Conservation (phyloP, 30 jellyfish, hydroid and myxozoan species). For the Nemopilema nomurai region DNA sequence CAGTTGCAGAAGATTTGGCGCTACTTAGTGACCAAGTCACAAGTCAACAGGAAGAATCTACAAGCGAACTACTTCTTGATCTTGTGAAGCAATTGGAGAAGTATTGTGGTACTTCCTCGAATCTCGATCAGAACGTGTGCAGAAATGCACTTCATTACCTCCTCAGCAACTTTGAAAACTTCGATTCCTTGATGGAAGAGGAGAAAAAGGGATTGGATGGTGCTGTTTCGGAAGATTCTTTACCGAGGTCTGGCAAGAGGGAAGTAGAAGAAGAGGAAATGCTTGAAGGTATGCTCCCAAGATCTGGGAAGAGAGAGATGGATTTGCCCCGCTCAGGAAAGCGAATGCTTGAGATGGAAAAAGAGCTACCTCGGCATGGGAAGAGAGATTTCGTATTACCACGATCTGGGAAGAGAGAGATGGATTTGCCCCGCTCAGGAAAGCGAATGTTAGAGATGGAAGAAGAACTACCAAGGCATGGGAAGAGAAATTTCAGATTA, state of each 20-base stretch:
- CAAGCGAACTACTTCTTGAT: conserved; percentile 36
- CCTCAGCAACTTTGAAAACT: conserved; percentile 29
- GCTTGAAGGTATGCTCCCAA: background rate
- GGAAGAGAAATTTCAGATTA: background rate
- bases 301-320: background rate
- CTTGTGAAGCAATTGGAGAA: conserved; percentile 44
- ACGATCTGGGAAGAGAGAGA: too few relatives aligned
- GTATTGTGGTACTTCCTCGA: conserved; percentile 54
- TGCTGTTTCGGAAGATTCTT: background rate
- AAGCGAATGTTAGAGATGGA: background rate
- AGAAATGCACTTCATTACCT: conserved; percentile 29
- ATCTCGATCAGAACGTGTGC: conserved; percentile 26
- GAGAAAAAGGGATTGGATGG: background rate
- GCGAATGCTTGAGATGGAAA: too few relatives aligned
- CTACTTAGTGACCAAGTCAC: background rate
- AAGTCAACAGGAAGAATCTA: conserved; percentile 13
- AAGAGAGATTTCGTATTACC: too few relatives aligned
- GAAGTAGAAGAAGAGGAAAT: too few relatives aligned
- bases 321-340: conserved; percentile 37
- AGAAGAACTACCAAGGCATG: background rate
- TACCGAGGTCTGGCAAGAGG: conserved; percentile 13
- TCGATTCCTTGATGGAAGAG: conserved; percentile 10
- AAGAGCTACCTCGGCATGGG: too few relatives aligned
- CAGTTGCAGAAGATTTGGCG: background rate
- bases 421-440: conserved; percentile 12